A percentile compares a stretch with the other conserved stretches of the same genome.
These are phyloP conservation scores for Brachionus calyciflorus DNA, from an alignment of 1,140 invertebrate species.

Conservation along the genomic window DNA sequence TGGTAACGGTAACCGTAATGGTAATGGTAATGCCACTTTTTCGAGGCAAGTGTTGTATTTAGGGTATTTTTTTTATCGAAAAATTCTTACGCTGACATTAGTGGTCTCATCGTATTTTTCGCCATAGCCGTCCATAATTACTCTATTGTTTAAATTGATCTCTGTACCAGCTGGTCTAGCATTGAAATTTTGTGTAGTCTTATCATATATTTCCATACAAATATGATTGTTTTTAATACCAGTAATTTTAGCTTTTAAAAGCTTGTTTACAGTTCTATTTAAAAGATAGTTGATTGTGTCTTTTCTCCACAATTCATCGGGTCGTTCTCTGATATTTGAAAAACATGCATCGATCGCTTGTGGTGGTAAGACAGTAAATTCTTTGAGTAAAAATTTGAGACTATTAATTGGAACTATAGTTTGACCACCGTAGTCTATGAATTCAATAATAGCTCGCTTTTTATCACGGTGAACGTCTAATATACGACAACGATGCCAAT, in stretches of 20 bases:
- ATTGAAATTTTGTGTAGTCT: not conserved
- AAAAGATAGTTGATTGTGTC: constrained; percentile 27
- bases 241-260: not conserved
- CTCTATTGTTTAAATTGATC: constrained; percentile 1
- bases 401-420: constrained; percentile 1
- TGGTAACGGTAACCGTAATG: too few relatives aligned
- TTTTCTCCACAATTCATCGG: constrained; percentile 25
- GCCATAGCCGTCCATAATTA: constrained; percentile 10
- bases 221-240: not conserved
- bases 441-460: not conserved
- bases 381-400: constrained; percentile 29
- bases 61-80: too few relatives aligned
- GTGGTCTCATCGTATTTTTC: constrained; percentile 7
- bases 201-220: not conserved
- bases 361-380: not conserved
- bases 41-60: too few relatives aligned
- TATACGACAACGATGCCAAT: constrained; percentile 37
- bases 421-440: constrained; percentile 42
- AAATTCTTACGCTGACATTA: too few relatives aligned
- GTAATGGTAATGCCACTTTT: too few relatives aligned
- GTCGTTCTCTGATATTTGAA: not conserved
- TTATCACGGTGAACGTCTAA: not conserved
- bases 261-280: constrained; percentile 10
- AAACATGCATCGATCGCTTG: constrained; percentile 27
- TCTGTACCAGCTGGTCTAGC: not conserved